These are phyloP conservation scores for Lepidochrysops patricia DNA, from an alignment of 2,888 invertebrate genomes.

Conservation along the genomic window DNA sequence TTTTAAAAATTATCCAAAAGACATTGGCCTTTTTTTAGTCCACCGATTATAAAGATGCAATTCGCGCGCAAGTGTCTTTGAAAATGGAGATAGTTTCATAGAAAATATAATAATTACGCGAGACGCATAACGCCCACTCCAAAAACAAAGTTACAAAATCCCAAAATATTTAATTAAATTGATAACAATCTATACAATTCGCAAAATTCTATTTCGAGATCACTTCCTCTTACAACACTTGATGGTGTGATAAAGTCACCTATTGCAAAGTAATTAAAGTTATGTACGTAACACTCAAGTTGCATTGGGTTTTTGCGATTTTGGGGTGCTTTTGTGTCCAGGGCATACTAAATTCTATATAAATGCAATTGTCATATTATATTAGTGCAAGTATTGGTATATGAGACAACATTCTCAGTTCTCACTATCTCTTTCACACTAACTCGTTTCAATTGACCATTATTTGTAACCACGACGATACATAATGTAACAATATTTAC, in stretches of 20 bases:
- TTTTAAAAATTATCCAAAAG: constrained; percentile 3
- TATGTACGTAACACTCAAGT: neutral
- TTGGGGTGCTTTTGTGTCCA: neutral
- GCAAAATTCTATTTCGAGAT: constrained; percentile 6
- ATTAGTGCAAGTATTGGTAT: no score
- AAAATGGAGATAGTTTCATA: neutral
- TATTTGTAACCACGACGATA: no score
- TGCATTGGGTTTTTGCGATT: neutral
- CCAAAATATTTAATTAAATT: constrained; percentile 3
- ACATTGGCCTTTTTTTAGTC: no score
- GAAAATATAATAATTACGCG: neutral
- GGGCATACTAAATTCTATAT: no score
- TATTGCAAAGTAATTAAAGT: constrained; percentile 3
- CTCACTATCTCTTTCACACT: no score
- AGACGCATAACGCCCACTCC: neutral
- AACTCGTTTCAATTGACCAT: no score
- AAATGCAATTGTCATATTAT: no score
- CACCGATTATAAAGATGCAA: no score
- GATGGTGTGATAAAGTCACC: neutral
- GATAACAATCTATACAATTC: constrained; percentile 6
- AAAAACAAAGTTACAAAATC: constrained; percentile 5
- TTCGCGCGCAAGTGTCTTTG: no score
- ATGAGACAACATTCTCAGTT: no score
- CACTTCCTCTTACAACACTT: neutral
- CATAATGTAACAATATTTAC: no score